Evolutionary conservation across 23 tunicate genomes (phyloP).

Genomic region (Halocynthia roretzi): DNA sequence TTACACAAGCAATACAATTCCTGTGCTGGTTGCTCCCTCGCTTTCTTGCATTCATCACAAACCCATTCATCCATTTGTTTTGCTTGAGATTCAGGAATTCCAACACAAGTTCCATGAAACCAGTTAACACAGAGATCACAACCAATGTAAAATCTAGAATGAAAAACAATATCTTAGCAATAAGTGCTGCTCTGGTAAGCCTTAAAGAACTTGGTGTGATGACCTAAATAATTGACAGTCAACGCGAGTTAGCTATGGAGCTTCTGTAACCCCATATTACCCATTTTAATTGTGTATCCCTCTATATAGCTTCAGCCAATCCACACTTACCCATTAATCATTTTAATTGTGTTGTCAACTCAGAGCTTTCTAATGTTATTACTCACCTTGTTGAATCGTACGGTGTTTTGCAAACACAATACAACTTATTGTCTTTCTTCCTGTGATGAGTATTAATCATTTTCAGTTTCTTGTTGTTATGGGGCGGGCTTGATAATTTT

Average conservation of each 20-base stretch:
- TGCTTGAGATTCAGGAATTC: conserved; percentile 64
- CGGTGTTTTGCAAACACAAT: conserved; percentile 75
- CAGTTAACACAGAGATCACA: conserved; percentile 90
- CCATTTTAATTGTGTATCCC: too few relatives aligned
- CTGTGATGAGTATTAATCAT: conserved; percentile 36
- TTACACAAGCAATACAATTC: conserved; percentile 89
- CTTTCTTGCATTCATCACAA: conserved; percentile 64
- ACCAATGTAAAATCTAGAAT: conserved; percentile 77
- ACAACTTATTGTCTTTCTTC: conserved; percentile 38
- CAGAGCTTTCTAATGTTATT: too few relatives aligned
- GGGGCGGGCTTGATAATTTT: conserved; percentile 10
- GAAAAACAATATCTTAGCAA: not conserved
- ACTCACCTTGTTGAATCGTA: conserved; percentile 85
- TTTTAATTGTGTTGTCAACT: too few relatives aligned
- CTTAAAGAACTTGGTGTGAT: too few relatives aligned
- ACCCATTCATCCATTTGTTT: conserved; percentile 83
- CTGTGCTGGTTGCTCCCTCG: conserved; percentile 55
- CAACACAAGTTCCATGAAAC: conserved; percentile 87
- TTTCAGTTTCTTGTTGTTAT: conserved; percentile 38
- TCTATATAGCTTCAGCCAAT: too few relatives aligned
- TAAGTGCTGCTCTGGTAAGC: too few relatives aligned
- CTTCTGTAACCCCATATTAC: too few relatives aligned
- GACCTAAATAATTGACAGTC: too few relatives aligned
- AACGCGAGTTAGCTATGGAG: too few relatives aligned
- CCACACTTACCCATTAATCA: too few relatives aligned